Evolutionary conservation across 2,797 vertebrate species (phyloP).

Genomic region (Adrianichthys oophorus): DNA sequence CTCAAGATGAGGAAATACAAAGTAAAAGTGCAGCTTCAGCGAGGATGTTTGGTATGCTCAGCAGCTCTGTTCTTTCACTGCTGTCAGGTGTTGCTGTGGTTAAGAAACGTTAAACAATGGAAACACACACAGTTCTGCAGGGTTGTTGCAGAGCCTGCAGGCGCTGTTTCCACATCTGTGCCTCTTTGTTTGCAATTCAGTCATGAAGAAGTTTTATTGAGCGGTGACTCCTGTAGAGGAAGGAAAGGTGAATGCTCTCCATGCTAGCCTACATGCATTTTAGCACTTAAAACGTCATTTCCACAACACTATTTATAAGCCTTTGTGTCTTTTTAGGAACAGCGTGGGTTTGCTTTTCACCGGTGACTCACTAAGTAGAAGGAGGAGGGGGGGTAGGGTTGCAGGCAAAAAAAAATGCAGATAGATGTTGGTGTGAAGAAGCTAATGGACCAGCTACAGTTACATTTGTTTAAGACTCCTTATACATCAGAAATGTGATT

Average conservation of each 20-base stretch:
- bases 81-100: conserved; percentile 68
- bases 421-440: conserved; percentile 60
- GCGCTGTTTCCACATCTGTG: conserved; percentile 14
- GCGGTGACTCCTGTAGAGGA: conserved; percentile 30
- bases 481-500: not conserved
- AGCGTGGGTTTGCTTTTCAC: conserved; percentile 83
- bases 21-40: conserved; percentile 62
- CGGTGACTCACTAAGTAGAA: conserved; percentile 85
- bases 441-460: conserved; percentile 56
- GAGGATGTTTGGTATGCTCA: conserved; percentile 22
- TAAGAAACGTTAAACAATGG: conserved; percentile 60
- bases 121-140: conserved; percentile 44
- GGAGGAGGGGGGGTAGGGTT: conserved; percentile 35
- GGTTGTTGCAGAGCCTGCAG: conserved; percentile 33
- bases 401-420: conserved; percentile 50
- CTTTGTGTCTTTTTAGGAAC: conserved; percentile 96
- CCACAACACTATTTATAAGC: conserved; percentile 89
- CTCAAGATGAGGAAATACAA: conserved; percentile 50
- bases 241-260: conserved; percentile 58
- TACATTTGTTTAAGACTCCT: conserved; percentile 34
- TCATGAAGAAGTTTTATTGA: conserved; percentile 20
- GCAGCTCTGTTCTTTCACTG: conserved; percentile 18
- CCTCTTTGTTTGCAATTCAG: conserved; percentile 10
- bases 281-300: conserved; percentile 85
- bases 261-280: conserved; percentile 88